Evolutionary conservation across 2,888 invertebrate species (phyloP).

Genomic region (Nymphalis urticae): DNA sequence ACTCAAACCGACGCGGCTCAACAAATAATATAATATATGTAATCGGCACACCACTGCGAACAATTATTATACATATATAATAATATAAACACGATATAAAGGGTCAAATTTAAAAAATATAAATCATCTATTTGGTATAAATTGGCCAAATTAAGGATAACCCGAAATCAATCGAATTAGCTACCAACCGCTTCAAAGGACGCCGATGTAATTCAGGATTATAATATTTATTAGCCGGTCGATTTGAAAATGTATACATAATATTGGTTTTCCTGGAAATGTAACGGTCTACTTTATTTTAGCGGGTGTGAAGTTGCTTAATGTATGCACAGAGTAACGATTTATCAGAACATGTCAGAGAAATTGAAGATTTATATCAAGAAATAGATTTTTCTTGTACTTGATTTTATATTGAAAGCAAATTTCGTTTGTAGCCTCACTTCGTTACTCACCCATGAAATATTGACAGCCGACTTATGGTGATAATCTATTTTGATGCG

Average conservation of each 20-base stretch:
- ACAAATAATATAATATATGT: no score
- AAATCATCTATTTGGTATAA: conserved; percentile 32
- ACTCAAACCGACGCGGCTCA: no score
- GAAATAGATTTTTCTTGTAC: not conserved
- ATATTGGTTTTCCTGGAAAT: conserved; percentile 15
- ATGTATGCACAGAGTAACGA: conserved; percentile 31
- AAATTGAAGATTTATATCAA: no score
- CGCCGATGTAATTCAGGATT: conserved; percentile 32
- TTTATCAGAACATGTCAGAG: not conserved
- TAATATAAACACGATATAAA: not conserved
- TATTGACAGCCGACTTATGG: no score
- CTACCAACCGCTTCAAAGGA: conserved; percentile 38
- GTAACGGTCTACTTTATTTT: conserved; percentile 28
- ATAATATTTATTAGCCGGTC: conserved; percentile 30
- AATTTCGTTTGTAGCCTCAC: no score
- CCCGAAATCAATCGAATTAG: conserved; percentile 44
- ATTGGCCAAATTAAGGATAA: conserved; percentile 39
- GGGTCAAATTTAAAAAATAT: conserved; percentile 9
- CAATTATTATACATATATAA: not conserved
- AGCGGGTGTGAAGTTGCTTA: conserved; percentile 30
- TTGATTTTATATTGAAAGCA: no score
- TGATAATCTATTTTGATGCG: no score
- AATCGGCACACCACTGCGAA: no score
- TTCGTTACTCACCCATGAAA: no score
- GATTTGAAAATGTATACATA: conserved; percentile 24